Evolutionary conservation across 2,113 vertebrate genomes (phyloP), one percentile per base, ranked within the genome.

Genomic region (Genyomyrus donnyi): DNA sequence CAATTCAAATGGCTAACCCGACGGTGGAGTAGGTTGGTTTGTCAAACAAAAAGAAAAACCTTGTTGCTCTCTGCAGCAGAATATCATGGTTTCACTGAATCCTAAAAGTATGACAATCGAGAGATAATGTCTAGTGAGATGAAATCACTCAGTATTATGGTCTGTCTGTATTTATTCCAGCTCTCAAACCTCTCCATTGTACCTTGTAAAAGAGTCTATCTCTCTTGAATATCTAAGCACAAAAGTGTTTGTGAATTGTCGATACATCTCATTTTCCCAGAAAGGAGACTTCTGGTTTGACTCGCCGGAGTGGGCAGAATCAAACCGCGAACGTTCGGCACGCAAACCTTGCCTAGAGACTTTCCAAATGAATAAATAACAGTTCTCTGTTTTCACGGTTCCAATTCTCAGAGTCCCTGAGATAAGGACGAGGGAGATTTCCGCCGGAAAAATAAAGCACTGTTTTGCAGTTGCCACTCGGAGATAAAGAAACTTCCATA

Each of bases 401-500:
- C 90, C 92, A 90, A 91, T 92, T 91, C 91, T 94, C 91, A 66
- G 92, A 91, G 91, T 91, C 74, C 66, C 89, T 87, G 92, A 93
- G 94, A 95, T 92, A 93, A 93, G 91, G 92, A 90, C 62, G 90
- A 90, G 91, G 90, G 91, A 91, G 91, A 93, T 92, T 92, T 94
- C 89, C 89, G 92, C 74, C 91, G 90, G 88, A 93, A 93, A 94
- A 62, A 88, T 45, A 88, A 88, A 66, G 56, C 31, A 66, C 39
- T 62, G 87, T 91, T 93, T 91, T 90, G 93, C 91, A 86, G 91
- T 94, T 95, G 92, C 91, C 92, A 92, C 91, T 91, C 88, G 74
- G 90, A 80, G 93, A 95, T 93, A 92, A 94, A 92, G 91, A 90
- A 94, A 92, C 91, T 94, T 93, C 93, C 93, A 91, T 96, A 95